Percentiles rank a stretch among this genome's conserved stretches.
Evolutionary conservation across 2,888 invertebrate species (phyloP).

Genomic region (Selenia dentaria): DNA sequence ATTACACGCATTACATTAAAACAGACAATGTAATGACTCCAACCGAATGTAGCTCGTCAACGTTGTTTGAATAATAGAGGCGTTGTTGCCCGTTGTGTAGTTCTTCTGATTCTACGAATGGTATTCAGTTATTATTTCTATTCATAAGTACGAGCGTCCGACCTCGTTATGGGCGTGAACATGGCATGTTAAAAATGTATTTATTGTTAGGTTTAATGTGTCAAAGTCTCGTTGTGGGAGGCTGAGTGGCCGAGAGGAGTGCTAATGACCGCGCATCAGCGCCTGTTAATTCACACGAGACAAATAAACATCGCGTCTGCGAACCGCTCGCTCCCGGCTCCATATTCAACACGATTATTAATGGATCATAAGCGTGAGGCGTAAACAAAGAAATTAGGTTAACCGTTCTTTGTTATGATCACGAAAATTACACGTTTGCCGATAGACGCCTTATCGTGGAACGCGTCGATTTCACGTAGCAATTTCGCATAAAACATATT

Average conservation of each 20-base stretch:
- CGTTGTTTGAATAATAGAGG: conserved; percentile 15
- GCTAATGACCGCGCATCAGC: conserved; percentile 59
- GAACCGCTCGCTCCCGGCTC: conserved; percentile 7
- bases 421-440: conserved; percentile 11
- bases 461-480: too few species aligned
- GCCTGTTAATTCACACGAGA: conserved; percentile 35
- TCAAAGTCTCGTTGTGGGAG: conserved; percentile 57
- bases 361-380: conserved; percentile 26
- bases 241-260: conserved; percentile 49
- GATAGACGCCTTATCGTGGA: conserved; percentile 3
- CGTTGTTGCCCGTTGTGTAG: conserved; percentile 16
- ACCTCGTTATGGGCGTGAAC: conserved; percentile 26
- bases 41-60: conserved; percentile 6
- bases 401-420: conserved; percentile 20
- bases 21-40: neutral
- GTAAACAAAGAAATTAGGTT: conserved; percentile 22
- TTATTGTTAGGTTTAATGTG: conserved; percentile 32
- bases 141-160: conserved; percentile 27
- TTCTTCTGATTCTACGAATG: conserved; percentile 29
- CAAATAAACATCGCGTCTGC: conserved; percentile 35
- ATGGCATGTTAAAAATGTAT: conserved; percentile 27
- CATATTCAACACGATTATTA: conserved; percentile 12
- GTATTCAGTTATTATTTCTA: conserved; percentile 22
- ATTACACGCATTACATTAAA: conserved; percentile 10
- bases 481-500: too few species aligned